A percentile compares a stretch with the other conserved stretches of the same genome.
These are phyloP conservation scores for Lasiurus cinereus DNA, from an alignment of 2,113 vertebrate species.

Conservation along the genomic window DNA sequence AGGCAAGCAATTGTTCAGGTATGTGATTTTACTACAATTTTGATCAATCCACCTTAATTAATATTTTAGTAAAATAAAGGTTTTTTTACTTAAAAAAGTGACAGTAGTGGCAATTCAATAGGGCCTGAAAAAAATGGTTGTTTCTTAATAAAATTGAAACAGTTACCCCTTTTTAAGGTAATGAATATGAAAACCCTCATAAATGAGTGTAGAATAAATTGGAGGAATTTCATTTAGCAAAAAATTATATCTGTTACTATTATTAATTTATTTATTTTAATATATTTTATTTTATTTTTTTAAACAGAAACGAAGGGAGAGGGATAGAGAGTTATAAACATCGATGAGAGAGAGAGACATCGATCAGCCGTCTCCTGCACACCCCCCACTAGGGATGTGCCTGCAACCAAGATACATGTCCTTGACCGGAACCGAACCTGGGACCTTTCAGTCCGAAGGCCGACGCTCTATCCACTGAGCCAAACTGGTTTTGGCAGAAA, in stretches of 20 bases:
- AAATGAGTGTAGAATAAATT: background rate
- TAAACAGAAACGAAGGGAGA: too few species aligned
- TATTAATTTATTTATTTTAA: background rate
- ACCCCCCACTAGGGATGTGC: too few species aligned
- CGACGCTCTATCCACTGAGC: too few species aligned
- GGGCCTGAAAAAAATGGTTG: background rate
- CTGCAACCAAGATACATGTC: too few species aligned
- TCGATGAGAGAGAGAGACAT: too few species aligned
- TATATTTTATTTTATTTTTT: too few species aligned
- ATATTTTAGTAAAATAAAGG: background rate
- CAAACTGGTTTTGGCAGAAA: background rate
- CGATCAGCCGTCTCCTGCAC: too few species aligned
- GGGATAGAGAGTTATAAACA: too few species aligned
- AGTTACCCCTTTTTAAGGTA: background rate
- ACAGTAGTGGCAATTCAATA: background rate
- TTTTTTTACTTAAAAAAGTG: background rate
- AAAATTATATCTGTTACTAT: background rate
- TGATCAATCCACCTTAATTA: background rate
- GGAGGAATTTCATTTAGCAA: constrained; percentile 8
- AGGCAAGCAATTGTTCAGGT: constrained; percentile 98
- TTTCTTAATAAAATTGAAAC: constrained; percentile 50
- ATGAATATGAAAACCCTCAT: background rate
- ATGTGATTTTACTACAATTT: background rate
- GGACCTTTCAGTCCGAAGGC: too few species aligned
- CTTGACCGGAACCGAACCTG: too few species aligned